Conservation (phyloP, 1,140 invertebrate species). For the Aphis craccivora region DNA sequence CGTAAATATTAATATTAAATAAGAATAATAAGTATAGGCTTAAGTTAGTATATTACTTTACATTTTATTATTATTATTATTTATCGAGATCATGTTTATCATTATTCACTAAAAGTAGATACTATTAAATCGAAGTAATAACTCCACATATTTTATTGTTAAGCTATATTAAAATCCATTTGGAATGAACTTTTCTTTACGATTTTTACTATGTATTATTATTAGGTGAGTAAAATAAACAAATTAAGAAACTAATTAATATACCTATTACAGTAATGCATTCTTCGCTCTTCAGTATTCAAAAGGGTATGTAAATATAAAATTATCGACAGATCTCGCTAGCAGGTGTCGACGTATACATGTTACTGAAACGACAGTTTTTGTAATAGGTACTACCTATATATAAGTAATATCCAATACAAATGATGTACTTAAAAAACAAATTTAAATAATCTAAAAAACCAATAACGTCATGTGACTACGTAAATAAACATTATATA, state of each 20-base stretch:
- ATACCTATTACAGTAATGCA: not conserved
- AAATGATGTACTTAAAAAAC: constrained; percentile 18
- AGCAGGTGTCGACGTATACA: not conserved
- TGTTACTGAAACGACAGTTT: not conserved
- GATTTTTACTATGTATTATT: too few species aligned
- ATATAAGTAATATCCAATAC: not conserved
- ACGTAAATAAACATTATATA: not conserved
- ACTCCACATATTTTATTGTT: not conserved
- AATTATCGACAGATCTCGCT: not conserved
- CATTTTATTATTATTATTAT: not conserved
- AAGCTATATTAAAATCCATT: not conserved
- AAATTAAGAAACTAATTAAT: not conserved
- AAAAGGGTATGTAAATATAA: constrained; percentile 7
- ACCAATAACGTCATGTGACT: not conserved
- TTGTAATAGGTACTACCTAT: not conserved
- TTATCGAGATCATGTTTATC: not conserved
- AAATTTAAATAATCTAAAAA: constrained; percentile 14
- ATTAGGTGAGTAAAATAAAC: not conserved
- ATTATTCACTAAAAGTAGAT: not conserved
- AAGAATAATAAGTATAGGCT: not conserved
- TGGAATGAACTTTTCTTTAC: not conserved
- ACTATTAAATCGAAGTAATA: not conserved
- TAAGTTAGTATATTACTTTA: too few species aligned
- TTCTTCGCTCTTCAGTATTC: not conserved
- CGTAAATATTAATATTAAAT: not conserved